Base-by-base conservation (phyloP, 2,113 vertebrate species). In the Carlito syrichta region DNA sequence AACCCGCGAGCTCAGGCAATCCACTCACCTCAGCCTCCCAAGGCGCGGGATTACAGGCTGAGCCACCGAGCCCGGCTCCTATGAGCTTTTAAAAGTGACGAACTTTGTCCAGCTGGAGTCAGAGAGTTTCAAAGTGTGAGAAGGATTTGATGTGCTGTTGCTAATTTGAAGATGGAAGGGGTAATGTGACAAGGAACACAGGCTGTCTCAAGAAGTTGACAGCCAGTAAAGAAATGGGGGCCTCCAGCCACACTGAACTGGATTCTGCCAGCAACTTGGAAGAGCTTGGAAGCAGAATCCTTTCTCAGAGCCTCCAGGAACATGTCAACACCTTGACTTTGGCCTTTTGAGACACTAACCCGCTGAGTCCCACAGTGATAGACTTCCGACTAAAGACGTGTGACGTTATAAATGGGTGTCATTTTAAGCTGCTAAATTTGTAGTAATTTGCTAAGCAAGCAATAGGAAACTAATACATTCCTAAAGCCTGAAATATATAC, bases 401-500 rank as follows among this genome's bases (percentile, higher is more conserved):
- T 56, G 66, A 89, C 9, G 12, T 89, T 82, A 92, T 69, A 91
- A 95, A 79, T 45, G 38, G 50, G 27, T 79, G 25, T 69, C 50
- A 45, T 63, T 93, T 96, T 90, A 95, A 58, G 38, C 1, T n/a
- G 52, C 35, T 90, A 54, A 76, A 43, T 96, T 66, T 89, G 25
- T 54, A 95, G 52, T 62, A 50, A 90, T 76, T 94, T 89, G 43
- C 93, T 86, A 86, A 25, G 62, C 14, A 12, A 54, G 43, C 25
- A 82, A 38, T 45, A 77, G 48, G 30, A 90, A 96, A 90, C 16
- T 8, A 89, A 68, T 54, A 50, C 12, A 66, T 56, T 7, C 17
- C 90, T 27, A 89, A 96, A 94, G 30, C 32, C 81, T 83, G 66
- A 92, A 82, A 60, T 68, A 86, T 73, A 81, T 81, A 71, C 40